Conservation (phyloP, 2,113 vertebrate species). For the Poicephalus meyeri region DNA sequence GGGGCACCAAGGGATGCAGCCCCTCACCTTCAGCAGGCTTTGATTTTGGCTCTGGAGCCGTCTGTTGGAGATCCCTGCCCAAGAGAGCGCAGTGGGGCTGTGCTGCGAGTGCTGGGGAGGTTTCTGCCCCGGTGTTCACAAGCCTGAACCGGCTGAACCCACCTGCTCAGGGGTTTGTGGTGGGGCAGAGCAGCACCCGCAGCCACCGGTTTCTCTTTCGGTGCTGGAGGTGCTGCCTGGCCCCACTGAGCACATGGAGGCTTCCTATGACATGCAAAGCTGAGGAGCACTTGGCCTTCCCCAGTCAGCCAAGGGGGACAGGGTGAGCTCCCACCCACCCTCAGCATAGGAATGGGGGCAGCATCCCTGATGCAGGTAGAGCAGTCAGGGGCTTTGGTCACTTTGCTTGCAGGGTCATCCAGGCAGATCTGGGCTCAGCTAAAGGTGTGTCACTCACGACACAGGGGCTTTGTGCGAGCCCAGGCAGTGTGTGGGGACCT, state of each 20-base stretch:
- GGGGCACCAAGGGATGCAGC: neutral
- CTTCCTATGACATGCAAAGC: neutral
- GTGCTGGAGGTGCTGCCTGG: neutral
- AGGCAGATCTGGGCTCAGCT: neutral
- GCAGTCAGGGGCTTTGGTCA: neutral
- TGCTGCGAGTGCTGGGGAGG: neutral
- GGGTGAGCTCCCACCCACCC: neutral
- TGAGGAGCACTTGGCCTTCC: neutral
- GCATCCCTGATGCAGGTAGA: neutral
- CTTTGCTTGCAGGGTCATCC: fast-evolving
- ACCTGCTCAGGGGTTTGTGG: neutral
- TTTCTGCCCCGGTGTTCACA: fast-evolving
- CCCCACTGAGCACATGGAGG: fast-evolving
- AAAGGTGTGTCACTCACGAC: fast-evolving
- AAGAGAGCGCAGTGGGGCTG: neutral
- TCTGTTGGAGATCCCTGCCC: neutral
- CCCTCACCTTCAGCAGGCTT: neutral
- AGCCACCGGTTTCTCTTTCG: neutral
- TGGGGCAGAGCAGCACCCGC: neutral
- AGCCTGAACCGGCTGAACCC: neutral
- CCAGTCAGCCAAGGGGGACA: neutral
- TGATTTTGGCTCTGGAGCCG: neutral
- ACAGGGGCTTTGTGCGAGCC: neutral
- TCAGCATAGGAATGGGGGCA: neutral
- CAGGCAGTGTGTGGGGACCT: neutral